Base-by-base conservation (phyloP, 2,888 invertebrate genomes). In the Catocala sponsa region DNA sequence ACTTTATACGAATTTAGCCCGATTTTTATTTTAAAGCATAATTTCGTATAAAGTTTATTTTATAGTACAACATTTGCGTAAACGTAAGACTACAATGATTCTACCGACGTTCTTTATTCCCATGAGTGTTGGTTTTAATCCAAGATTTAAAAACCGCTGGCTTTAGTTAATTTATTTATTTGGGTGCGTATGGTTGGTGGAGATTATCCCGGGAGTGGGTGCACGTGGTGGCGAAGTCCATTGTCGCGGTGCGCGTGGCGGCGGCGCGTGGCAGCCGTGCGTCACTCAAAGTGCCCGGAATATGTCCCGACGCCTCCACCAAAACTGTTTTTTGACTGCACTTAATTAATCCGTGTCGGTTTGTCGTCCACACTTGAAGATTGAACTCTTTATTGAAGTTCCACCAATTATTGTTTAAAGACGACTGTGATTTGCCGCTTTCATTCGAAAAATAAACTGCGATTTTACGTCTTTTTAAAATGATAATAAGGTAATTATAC, bases 111-210 rank as follows among this genome's bases (percentile, higher is more conserved):
- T 73, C 67, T 74, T 78, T 72, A 79, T 88, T 92, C 90, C 79
- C 91, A 89, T 81, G 87, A 82, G 77, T 83, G 79, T 90, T 85
- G 86, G 83, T 85, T 83, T 81, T 74, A 86, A 83, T 83, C 76
- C 66, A 78, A 78, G 80, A 83, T 82, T 79, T 80, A 73, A 65
- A 79, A 81, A 81, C 80, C 78, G 79, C 79, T 72, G 79, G 85
- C 81, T 91, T 86, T 81, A 82, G 86, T 91, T 93, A 92, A 92
- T 93, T 92, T 91, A 93, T 93, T 93, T 92, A 92, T 93, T 92
- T 91, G 89, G 74, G 79, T 85, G 91, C 91, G 84, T 89, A 88
- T 87, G 91, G 81, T 86, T 75, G 78, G 76, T 68, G 64, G 80
- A 81, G 92, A 91, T 92, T 91, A 92, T 91, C 91, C 85, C 63